Conservation (phyloP, 2,797 vertebrate species). For the Thripadectes ignobilis region DNA sequence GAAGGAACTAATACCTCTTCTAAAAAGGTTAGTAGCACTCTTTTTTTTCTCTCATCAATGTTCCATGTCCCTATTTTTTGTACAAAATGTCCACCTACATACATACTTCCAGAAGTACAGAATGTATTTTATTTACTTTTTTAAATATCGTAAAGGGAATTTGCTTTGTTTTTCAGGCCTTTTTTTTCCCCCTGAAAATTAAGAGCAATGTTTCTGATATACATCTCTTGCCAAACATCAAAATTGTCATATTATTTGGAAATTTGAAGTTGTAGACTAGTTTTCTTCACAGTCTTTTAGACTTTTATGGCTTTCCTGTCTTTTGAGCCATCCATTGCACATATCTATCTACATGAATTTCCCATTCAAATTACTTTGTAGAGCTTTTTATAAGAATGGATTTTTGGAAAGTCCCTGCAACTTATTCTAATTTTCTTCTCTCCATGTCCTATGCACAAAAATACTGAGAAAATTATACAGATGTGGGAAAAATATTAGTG, state of each 20-base stretch:
- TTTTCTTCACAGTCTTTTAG: not conserved
- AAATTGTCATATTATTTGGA: not conserved
- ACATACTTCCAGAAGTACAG: not conserved
- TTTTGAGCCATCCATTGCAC: not conserved
- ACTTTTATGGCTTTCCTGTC: not conserved
- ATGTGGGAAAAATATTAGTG: too few species aligned
- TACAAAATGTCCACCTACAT: not conserved
- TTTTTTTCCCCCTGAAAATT: not conserved
- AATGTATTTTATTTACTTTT: not conserved
- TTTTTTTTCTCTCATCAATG: not conserved
- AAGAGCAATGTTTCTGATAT: not conserved
- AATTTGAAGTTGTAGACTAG: not conserved
- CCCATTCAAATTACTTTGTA: not conserved
- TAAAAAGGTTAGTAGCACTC: accelerated
- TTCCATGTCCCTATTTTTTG: not conserved
- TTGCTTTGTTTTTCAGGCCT: not conserved
- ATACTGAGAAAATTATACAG: not conserved
- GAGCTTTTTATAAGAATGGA: not conserved
- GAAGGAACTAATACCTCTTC: not conserved
- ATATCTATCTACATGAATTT: not conserved
- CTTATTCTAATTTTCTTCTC: not conserved
- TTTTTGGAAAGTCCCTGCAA: not conserved
- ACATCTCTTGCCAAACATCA: not conserved
- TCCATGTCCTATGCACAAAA: not conserved
- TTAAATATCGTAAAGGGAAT: not conserved